phyloP scores from a whole-genome alignment of 2,888 invertebrate species.

The Conops quadrifasciatus region DNA sequence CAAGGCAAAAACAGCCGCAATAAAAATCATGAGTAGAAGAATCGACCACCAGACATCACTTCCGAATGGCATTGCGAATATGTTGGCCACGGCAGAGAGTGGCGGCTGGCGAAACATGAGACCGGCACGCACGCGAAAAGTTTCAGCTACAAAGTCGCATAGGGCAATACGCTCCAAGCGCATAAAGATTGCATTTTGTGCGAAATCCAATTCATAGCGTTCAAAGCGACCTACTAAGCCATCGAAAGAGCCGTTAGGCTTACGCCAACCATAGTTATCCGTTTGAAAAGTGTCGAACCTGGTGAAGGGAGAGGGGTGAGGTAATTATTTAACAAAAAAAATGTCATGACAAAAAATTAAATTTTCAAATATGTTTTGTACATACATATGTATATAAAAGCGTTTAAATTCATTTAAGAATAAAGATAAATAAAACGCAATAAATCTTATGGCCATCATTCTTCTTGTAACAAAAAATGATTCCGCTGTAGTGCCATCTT shows the following conservation, averaged over 20 bases:
- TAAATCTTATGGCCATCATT: no score
- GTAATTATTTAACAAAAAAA: not conserved
- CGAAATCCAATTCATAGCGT: slow-evolving; percentile 68
- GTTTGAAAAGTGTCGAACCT: slow-evolving; percentile 63
- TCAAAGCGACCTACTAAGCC: slow-evolving; percentile 70
- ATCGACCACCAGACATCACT: slow-evolving; percentile 68
- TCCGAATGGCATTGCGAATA: slow-evolving; percentile 71
- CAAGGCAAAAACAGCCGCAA: slow-evolving; percentile 50
- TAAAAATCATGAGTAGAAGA: slow-evolving; percentile 55
- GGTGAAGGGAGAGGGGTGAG: not conserved
- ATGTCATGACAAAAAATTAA: not conserved
- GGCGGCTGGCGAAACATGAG: slow-evolving; percentile 73
- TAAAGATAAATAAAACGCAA: no score
- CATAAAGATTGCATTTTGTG: slow-evolving; percentile 69
- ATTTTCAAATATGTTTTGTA: not conserved
- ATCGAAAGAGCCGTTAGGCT: slow-evolving; percentile 69
- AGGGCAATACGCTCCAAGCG: slow-evolving; percentile 68
- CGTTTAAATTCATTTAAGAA: not conserved
- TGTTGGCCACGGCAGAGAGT: slow-evolving; percentile 70
- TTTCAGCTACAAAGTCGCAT: slow-evolving; percentile 69
- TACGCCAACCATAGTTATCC: slow-evolving; percentile 68
- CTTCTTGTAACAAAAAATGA: no score
- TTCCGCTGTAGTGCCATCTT: no score
- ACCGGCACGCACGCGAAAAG: slow-evolving; percentile 67
- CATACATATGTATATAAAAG: not conserved